Base-by-base conservation (phyloP, 1,140 invertebrate genomes). In the Eriocheir sinensis region DNA sequence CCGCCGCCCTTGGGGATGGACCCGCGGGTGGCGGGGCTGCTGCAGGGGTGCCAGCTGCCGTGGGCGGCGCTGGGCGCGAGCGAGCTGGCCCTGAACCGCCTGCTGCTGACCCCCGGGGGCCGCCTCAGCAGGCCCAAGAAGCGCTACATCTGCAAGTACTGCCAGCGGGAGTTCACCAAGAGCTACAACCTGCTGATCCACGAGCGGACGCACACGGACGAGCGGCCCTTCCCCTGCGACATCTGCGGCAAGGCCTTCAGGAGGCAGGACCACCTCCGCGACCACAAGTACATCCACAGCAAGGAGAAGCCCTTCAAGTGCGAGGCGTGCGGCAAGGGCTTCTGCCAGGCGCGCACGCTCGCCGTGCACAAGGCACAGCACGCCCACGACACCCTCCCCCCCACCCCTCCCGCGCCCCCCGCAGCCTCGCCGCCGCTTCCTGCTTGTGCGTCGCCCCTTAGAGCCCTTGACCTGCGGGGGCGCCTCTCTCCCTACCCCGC, bases 261-360 rank as follows among this genome's bases (percentile, higher is more conserved):
- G 2, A 97, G 98, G 53, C 94, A 95, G 86, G 92, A 93, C 89
- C 94, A 95, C 90, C 92, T 95, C 41, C 90, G 94, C 36, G 95
- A 94, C 93, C 95, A 95, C 95, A 94, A 94, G 91, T 95, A 95
- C 89, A 95, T 94, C 90, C 95, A 95, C 93, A 95, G 93, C 90
- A 95, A 95, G 60, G 95, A 95, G 44, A 94, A 94, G 91, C 93
- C 95, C 92, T 95, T 94, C 92, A 94, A 91, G 95, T 95, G 95
- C 53, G 95, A 95, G 32, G 98, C 99, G 96, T 99, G 99, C 96
- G 98, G 99, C 44, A 99, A 99, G 96, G 99, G 99, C 0, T 99
- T 99, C 97, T 99, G 99, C 97, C 99, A 99, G 96, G 98, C 98
- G 44, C 89, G 94, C 34, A 94, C 94, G n/a, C 89, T 94, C 80